Percentiles rank a stretch among this genome's conserved stretches.
Evolutionary conservation across 2,888 invertebrate genomes (phyloP).

Genomic region (Melipona beecheii): DNA sequence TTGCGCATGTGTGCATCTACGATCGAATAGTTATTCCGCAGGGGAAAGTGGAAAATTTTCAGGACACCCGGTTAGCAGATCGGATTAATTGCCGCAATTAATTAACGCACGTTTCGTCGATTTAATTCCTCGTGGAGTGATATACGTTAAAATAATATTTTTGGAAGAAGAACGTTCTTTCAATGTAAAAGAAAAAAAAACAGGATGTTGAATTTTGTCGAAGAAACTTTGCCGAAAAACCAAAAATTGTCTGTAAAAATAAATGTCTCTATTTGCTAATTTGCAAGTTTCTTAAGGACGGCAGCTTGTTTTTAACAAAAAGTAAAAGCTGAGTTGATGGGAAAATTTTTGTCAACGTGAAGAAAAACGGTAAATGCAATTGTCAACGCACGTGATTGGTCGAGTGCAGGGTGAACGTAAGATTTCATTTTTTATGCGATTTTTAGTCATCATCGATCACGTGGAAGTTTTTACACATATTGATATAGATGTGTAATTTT

Average conservation of each 20-base stretch:
- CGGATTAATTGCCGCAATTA: background rate
- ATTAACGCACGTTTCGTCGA: background rate
- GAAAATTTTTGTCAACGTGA: background rate
- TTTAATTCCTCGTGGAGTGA: too few species aligned
- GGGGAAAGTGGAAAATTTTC: slow-evolving; percentile 21
- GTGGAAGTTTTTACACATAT: background rate
- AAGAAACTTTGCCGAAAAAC: background rate
- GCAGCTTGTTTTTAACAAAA: background rate
- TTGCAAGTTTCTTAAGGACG: background rate
- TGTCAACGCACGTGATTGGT: background rate
- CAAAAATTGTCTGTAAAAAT: background rate
- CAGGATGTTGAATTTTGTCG: background rate
- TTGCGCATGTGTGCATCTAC: background rate
- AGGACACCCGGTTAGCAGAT: background rate
- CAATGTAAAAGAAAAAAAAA: too few species aligned
- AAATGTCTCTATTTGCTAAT: background rate
- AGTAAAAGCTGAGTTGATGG: background rate
- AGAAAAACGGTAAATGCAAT: background rate
- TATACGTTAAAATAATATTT: too few species aligned
- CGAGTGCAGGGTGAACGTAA: background rate
- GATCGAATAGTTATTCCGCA: background rate
- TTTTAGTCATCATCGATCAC: background rate
- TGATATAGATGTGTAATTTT: background rate
- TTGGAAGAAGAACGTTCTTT: too few species aligned
- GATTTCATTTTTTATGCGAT: background rate